Evolutionary conservation across 2,113 vertebrate species (phyloP), one percentile per base, ranked within the genome.

Genomic region (Perccottus glenii): DNA sequence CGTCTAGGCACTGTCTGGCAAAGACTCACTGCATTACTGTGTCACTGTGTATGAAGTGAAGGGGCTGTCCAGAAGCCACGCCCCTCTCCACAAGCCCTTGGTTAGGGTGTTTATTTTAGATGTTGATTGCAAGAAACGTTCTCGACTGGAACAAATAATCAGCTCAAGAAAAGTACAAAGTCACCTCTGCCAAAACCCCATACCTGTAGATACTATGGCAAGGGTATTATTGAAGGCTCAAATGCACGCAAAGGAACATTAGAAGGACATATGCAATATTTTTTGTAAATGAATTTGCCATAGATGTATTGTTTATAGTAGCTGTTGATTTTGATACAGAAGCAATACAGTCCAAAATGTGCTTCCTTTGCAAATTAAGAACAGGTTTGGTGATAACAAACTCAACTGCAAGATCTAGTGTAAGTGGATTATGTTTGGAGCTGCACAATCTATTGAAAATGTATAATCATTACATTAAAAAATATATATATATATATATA

Each of bases 21-120:
- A 5, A 81, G 85, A 82, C 59, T 84, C 83, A 82, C 36, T 16
- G 67, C 70, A 50, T 70, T 61, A 71, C 59, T 65, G 52, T 72
- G 46, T 73, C 67, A 72, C 53, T 9, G 64, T 5, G 32, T 19
- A 61, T 19, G 46, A 59, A 76, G 40, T 49, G 11, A 42, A 67
- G 57, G 46, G 78, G 45, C 10, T 16, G 33, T 45, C 62, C 46
- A 38, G 48, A 19, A 57, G 64, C 64, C 60, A 38, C 55, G 8
- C 60, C 71, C 65, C 58, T 27, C 67, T 59, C 55, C 62, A 19
- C 45, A 56, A 60, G 44, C 46, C 38, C 11, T 5, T 36, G 61
- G 36, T 79, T 75, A 64, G 33, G 5, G 56, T 47, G 63, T 70
- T 85, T 72, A 64, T 75, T 85, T 71, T 70, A 77, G 27, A 53